Base-by-base conservation (phyloP, 2,113 vertebrate genomes). In the Upupa epops region DNA sequence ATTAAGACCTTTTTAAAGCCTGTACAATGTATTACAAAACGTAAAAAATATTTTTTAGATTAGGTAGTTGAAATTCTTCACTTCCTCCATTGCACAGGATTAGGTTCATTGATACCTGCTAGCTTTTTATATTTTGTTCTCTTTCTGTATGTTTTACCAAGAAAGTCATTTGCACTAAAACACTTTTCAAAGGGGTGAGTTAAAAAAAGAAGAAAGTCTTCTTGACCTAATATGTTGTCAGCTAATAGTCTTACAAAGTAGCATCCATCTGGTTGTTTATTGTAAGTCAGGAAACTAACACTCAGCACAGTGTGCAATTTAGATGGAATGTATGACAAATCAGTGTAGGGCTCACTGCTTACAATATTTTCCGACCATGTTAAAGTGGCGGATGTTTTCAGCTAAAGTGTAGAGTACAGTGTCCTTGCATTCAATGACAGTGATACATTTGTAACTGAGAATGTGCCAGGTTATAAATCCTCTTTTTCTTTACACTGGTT, bases 331-430 rank as follows among this genome's bases (percentile, higher is more conserved):
- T 92, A 90, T 91, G 89, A 95, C 90, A 92, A 85, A 86, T 32
- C 82, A 91, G 66, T 11, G n/a, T 32, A 83, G 54, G 34, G 86
- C 80, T 95, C 63, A 28, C 17, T 59, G 70, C 90, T 88, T 84
- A 86, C 92, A 91, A 16, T 49, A 54, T 91, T 95, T 96, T 87
- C 93, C 96, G 90, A 42, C 83, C 40, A 17, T 5, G 74, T 34
- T 83, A 76, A 92, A 90, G 86, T 13, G 93, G 90, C 87, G 78
- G 96, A 97, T 96, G 96, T 97, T 97, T 97, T 96, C 74, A 92
- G 49, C 91, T 54, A 83, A 85, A 90, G 78, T 77, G 42, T 81
- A 85, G 95, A 96, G 93, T 94, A 75, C 4, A 32, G 49, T 94
- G 95, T 95, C 82, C 96, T 91, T 79, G 92, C 70, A 68, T 61